Percentiles rank a stretch among this genome's conserved stretches.
These are phyloP conservation scores for Diabrotica balteata DNA, from an alignment of 2,888 invertebrate species.

Conservation along the genomic window DNA sequence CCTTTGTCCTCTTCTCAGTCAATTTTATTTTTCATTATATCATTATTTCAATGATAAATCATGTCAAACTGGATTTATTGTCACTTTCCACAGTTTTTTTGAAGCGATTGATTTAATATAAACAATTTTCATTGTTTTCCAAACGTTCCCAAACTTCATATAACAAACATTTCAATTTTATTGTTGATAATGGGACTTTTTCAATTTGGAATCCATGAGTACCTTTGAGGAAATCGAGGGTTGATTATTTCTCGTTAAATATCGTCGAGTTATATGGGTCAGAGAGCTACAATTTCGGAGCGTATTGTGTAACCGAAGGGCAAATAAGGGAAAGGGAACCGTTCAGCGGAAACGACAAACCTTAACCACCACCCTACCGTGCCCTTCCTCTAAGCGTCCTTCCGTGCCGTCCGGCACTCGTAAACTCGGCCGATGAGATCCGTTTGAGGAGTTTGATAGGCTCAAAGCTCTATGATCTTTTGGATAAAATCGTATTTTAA, in stretches of 20 bases:
- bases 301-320: slow-evolving; percentile 25
- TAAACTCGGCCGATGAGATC: not conserved
- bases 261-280: slow-evolving; percentile 20
- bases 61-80: too few relatives aligned
- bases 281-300: slow-evolving; percentile 20
- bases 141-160: too few relatives aligned
- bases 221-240: not conserved
- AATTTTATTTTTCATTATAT: too few relatives aligned
- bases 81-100: too few relatives aligned
- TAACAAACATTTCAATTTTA: too few relatives aligned
- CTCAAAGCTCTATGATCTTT: not conserved
- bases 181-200: too few relatives aligned
- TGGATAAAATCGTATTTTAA: too few relatives aligned
- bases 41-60: too few relatives aligned
- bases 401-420: slow-evolving; percentile 2
- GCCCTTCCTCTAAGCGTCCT: slow-evolving; percentile 6
- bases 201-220: too few relatives aligned
- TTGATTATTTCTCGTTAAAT: slow-evolving; percentile 13
- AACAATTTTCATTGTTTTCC: too few relatives aligned
- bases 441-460: not conserved
- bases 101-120: too few relatives aligned
- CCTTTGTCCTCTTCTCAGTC: too few relatives aligned
- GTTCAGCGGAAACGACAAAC: slow-evolving; percentile 21
- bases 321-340: slow-evolving; percentile 22
- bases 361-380: slow-evolving; percentile 14